A percentile compares a stretch with the other conserved stretches of the same genome.
These are phyloP conservation scores for Oplegnathus fasciatus DNA, from an alignment of 2,113 vertebrate species.

Conservation along the genomic window DNA sequence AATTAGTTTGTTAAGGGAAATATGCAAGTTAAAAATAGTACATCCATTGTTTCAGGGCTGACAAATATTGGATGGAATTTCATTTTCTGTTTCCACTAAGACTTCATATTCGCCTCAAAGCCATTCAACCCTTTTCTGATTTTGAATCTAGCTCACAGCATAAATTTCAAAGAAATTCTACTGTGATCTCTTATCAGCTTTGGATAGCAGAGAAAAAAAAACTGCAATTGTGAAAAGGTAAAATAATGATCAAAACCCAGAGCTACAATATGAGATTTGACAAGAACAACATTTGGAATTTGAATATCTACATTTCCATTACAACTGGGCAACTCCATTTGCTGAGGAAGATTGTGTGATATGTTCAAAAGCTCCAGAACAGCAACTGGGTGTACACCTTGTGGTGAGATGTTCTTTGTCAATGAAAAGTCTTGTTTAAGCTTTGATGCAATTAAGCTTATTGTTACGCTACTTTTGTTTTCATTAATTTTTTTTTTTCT, in stretches of 20 bases:
- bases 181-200: slow-evolving; percentile 9
- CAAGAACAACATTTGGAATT: neutral
- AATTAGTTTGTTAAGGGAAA: neutral
- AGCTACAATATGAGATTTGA: slow-evolving; percentile 8
- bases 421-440: neutral
- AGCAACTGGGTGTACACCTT: neutral
- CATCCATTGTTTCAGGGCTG: neutral
- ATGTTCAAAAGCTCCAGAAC: neutral
- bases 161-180: neutral
- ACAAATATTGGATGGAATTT: slow-evolving; percentile 1
- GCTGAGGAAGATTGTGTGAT: neutral
- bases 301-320: slow-evolving; percentile 10
- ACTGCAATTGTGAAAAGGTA: neutral
- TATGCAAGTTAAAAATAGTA: neutral
- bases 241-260: slow-evolving; percentile 2
- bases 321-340: neutral
- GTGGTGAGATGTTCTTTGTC: neutral
- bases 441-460: neutral
- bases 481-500: neutral
- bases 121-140: neutral
- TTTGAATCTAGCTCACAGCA: neutral
- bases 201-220: neutral
- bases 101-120: neutral
- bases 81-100: neutral
- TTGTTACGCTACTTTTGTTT: too few relatives aligned